These are phyloP conservation scores for Tenualosa thibaudeaui DNA, from an alignment of 2,797 vertebrate species.

Conservation along the genomic window DNA sequence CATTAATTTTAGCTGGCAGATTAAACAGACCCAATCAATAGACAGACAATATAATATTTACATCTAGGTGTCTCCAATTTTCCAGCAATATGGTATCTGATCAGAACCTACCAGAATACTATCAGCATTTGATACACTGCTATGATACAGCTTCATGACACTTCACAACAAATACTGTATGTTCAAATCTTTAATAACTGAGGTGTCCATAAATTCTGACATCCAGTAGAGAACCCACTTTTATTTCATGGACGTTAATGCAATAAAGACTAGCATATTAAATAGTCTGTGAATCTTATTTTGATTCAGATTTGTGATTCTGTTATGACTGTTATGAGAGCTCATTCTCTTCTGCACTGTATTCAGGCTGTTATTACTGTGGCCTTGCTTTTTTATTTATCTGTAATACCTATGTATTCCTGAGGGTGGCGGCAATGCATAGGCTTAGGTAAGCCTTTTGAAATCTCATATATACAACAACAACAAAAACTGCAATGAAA, in stretches of 20 bases:
- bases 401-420: background rate
- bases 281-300: too few relatives aligned
- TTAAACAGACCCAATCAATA: too few relatives aligned
- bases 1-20: too few relatives aligned
- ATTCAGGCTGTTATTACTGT: background rate
- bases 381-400: background rate
- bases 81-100: too few relatives aligned
- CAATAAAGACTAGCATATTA: background rate
- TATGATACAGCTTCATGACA: too few relatives aligned
- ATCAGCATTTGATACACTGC: background rate
- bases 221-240: background rate
- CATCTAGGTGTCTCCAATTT: too few relatives aligned
- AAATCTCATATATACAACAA: too few relatives aligned
- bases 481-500: too few relatives aligned
- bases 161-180: too few relatives aligned
- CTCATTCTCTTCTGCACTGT: background rate
- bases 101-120: background rate
- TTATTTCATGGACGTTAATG: background rate
- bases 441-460: background rate
- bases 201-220: background rate
- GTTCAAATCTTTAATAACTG: too few relatives aligned
- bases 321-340: background rate
- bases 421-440: background rate
- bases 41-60: too few relatives aligned
- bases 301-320: background rate